phyloP scores from a whole-genome alignment of 92 coral and sea anemone species.

The Epizoanthus fatuus region DNA sequence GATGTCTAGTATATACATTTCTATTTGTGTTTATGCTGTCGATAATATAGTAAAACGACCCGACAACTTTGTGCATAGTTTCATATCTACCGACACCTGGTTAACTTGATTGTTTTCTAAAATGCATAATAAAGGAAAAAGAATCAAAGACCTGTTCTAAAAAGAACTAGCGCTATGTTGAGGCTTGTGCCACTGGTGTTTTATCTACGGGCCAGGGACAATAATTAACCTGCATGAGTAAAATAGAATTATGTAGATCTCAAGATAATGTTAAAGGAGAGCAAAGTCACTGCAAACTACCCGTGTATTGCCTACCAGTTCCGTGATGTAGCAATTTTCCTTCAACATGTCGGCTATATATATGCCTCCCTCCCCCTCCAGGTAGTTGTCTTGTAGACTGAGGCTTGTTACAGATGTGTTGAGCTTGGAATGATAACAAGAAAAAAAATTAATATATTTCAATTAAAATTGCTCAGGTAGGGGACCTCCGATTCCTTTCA shows the following conservation, averaged over 20 bases:
- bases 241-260: not conserved
- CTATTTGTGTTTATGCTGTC: too few species aligned
- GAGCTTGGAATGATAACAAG: constrained; percentile 51
- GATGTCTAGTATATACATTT: too few species aligned
- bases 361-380: constrained; percentile 89
- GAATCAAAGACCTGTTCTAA: not conserved
- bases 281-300: not conserved
- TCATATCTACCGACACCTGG: too few species aligned
- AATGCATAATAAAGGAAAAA: too few species aligned
- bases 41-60: too few species aligned
- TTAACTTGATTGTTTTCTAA: too few species aligned
- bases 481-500: not conserved
- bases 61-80: too few species aligned
- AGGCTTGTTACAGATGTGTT: constrained; percentile 83
- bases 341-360: constrained; percentile 92
- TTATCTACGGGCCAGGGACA: too few species aligned
- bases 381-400: constrained; percentile 89
- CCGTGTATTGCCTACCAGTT: constrained; percentile 70
- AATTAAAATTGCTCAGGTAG: not conserved
- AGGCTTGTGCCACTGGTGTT: too few species aligned
- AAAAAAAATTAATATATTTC: not conserved
- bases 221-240: not conserved
- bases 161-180: not conserved
- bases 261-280: not conserved
- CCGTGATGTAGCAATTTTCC: constrained; percentile 92